Evolutionary conservation across 2,797 vertebrate species (phyloP).

Genomic region (Serranus cabrilla): DNA sequence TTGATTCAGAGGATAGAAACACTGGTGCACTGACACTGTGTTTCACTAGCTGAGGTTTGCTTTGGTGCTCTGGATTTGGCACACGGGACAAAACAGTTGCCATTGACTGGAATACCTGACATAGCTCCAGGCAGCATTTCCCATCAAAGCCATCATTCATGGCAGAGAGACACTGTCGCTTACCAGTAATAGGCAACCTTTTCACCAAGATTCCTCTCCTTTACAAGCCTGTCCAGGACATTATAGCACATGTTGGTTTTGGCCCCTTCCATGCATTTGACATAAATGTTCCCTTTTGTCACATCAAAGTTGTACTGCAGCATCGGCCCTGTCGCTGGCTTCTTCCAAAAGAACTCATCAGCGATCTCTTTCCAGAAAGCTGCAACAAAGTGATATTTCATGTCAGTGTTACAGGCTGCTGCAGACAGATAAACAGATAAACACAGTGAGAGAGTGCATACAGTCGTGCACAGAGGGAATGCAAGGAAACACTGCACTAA

Average conservation of each 20-base stretch:
- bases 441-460: conserved; percentile 14
- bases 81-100: conserved; percentile 48
- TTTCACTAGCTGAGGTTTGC: conserved; percentile 38
- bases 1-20: conserved; percentile 2
- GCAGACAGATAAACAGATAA: conserved; percentile 23
- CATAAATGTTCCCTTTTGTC: conserved; percentile 84
- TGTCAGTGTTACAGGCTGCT: conserved; percentile 24
- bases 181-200: conserved; percentile 90
- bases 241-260: conserved; percentile 92
- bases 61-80: conserved; percentile 31
- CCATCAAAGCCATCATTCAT: conserved; percentile 45
- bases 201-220: conserved; percentile 83
- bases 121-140: conserved; percentile 45
- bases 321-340: conserved; percentile 80
- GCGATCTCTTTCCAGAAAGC: conserved; percentile 89
- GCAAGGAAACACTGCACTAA: conserved; percentile 30
- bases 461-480: conserved; percentile 25
- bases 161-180: conserved; percentile 48
- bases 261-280: conserved; percentile 90
- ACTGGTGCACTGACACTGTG: conserved; percentile 5
- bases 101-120: conserved; percentile 58
- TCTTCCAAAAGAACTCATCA: conserved; percentile 88
- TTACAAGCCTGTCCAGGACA: conserved; percentile 86
- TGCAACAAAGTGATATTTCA: conserved; percentile 56
- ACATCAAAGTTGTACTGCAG: conserved; percentile 89